Conservation (phyloP, 2,888 invertebrate species). For the Diachrysia chrysitis region DNA sequence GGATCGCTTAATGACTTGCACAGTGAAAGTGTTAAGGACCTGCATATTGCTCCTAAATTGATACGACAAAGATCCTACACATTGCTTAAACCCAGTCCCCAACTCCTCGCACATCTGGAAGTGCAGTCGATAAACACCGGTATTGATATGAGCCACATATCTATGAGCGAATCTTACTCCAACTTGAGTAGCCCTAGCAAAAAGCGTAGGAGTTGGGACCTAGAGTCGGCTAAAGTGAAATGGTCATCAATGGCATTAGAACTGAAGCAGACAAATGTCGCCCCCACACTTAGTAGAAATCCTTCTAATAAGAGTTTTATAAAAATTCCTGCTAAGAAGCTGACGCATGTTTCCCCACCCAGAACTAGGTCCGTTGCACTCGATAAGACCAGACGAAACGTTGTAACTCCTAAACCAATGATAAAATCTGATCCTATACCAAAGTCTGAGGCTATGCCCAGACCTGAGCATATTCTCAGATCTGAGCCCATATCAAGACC, state of each 20-base stretch:
- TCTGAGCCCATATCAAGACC: conserved; percentile 61
- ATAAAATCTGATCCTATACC: conserved; percentile 45
- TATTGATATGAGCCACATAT: conserved; percentile 83
- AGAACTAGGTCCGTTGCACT: conserved; percentile 63
- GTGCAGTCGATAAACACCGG: conserved; percentile 84
- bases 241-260: conserved; percentile 87
- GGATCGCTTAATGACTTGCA: conserved; percentile 85
- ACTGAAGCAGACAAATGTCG: conserved; percentile 69
- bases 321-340: conserved; percentile 57
- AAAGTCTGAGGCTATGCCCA: conserved; percentile 63
- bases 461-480: conserved; percentile 31
- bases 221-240: conserved; percentile 84
- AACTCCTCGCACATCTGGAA: conserved; percentile 91
- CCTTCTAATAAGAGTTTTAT: conserved; percentile 42
- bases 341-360: conserved; percentile 51
- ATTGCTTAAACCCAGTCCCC: conserved; percentile 93
- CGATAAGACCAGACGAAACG: conserved; percentile 62
- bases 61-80: conserved; percentile 94
- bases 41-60: conserved; percentile 76
- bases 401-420: conserved; percentile 58
- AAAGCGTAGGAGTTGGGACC: conserved; percentile 85
- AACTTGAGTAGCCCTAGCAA: conserved; percentile 73
- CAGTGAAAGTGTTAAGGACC: conserved; percentile 71
- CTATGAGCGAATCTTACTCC: conserved; percentile 86
- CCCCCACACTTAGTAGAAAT: conserved; percentile 35